Base-by-base conservation (phyloP, 2,888 invertebrate species). In the Ophion costatus region DNA sequence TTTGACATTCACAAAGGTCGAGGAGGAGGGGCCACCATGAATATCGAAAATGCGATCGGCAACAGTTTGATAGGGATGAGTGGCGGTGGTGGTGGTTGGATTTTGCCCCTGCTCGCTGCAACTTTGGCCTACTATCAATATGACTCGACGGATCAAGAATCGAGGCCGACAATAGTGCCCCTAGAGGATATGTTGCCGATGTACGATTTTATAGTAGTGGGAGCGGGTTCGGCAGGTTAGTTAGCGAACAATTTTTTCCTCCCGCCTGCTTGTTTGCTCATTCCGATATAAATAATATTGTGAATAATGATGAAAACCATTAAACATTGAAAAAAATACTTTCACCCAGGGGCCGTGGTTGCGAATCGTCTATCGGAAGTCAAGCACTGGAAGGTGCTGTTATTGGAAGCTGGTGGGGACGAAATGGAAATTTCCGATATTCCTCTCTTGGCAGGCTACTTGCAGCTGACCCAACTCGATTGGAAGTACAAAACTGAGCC, bases 401-500 rank as follows among this genome's bases (percentile, higher is more conserved):
- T 98, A 0, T 91, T 98, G 87, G 98, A 98, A 94, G 98, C 98
- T 0, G 98, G 98, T 0, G 97, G 97, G 1, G 98, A 98, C 94
- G 98, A 98, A 94, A 98, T 98, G 0, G 98, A 98, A 94, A 96
- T 98, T 90, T 97, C 98, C 0, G 98, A 98, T 91, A 98, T 98
- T 1, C 98, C 98, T 0, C 94, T 98, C 3, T 95, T 98, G 91
- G 98, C 98, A 0, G 98, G 97, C 0, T 98, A 98, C 91, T 94
- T 98, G 77, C 98, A 98, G 93, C 95, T 98, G 11, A 98, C 97
- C 86, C 96, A 97, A 91, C 94, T 98, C 75, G 98, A 98, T 93
- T 98, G 98, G 98, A 96, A 97, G 91, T 98, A 98, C 93, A 98
- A 98, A 94, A 98, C 98, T 1, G 98, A 98, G 92, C 98, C 98